phyloP scores from a whole-genome alignment of 2,113 vertebrate species.

The Colistium nudipinnis region DNA sequence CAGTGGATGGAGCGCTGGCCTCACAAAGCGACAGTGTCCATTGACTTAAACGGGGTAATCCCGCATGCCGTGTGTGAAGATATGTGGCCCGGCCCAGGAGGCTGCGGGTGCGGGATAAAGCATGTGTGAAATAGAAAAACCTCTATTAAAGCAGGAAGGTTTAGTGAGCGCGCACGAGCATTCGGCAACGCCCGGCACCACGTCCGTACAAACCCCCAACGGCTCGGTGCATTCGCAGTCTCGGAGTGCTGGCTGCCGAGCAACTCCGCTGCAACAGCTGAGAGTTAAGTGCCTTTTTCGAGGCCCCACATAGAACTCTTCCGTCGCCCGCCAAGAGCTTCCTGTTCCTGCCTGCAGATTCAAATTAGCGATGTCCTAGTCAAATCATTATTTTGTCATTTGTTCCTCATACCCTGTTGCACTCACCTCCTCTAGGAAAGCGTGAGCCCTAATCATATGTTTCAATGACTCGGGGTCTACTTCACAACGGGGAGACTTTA shows the following conservation, averaged over 20 bases:
- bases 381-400: neutral
- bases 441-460: slow-evolving; percentile 48
- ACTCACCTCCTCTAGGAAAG: slow-evolving; percentile 25
- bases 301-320: slow-evolving; percentile 4
- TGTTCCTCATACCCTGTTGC: neutral
- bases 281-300: slow-evolving; percentile 12
- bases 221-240: neutral
- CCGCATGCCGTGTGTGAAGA: slow-evolving; percentile 13
- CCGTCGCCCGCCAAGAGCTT: neutral
- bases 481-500: slow-evolving; percentile 45
- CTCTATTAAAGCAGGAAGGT: slow-evolving; percentile 9
- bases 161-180: slow-evolving; percentile 13
- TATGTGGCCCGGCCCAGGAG: neutral
- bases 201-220: slow-evolving; percentile 9
- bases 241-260: neutral
- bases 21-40: neutral
- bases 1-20: slow-evolving; percentile 1
- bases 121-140: slow-evolving; percentile 1
- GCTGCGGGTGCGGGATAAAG: neutral
- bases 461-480: slow-evolving; percentile 24
- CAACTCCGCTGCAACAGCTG: slow-evolving; percentile 12
- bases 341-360: neutral
- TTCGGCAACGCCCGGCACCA: slow-evolving; percentile 8
- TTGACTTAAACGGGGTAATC: slow-evolving; percentile 5
- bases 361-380: slow-evolving; percentile 9